Conservation (phyloP, 2,888 invertebrate species). For the Palloptera scutellata region DNA sequence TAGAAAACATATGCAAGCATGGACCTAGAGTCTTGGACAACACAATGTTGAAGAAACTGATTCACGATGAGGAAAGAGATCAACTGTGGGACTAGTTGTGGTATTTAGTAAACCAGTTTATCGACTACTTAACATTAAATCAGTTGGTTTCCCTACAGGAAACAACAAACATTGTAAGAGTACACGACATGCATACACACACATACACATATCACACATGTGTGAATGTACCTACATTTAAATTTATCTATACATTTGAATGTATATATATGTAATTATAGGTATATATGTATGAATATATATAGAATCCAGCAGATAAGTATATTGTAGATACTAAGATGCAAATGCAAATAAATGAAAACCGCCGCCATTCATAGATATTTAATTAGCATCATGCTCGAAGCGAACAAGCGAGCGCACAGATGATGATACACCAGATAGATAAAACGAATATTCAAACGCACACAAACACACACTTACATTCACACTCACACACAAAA, state of each 20-base stretch:
- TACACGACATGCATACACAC: slow-evolving; percentile 9
- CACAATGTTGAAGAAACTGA: no score
- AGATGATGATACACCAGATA: neutral
- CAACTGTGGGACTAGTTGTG: no score
- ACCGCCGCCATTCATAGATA: slow-evolving; percentile 28
- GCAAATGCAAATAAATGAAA: slow-evolving; percentile 21
- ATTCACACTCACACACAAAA: neutral
- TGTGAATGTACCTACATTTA: neutral
- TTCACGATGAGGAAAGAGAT: no score
- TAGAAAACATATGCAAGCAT: no score
- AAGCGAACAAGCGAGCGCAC: neutral
- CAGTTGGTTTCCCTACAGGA: no score
- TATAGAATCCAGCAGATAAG: no score
- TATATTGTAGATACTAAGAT: slow-evolving; percentile 17
- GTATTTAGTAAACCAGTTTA: no score
- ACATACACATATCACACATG: neutral
- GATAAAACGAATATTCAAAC: slow-evolving; percentile 2
- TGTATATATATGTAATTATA: neutral
- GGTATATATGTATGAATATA: no score
- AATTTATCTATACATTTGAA: neutral
- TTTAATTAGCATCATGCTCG: slow-evolving; percentile 25
- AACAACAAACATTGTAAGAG: neutral
- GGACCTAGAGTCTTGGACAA: no score
- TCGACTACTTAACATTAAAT: no score
- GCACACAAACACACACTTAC: slow-evolving; percentile 11